A percentile compares a stretch with the other conserved stretches of the same genome.
These are phyloP conservation scores for Rosalia funebris DNA, from an alignment of 2,888 invertebrate species.

Conservation along the genomic window DNA sequence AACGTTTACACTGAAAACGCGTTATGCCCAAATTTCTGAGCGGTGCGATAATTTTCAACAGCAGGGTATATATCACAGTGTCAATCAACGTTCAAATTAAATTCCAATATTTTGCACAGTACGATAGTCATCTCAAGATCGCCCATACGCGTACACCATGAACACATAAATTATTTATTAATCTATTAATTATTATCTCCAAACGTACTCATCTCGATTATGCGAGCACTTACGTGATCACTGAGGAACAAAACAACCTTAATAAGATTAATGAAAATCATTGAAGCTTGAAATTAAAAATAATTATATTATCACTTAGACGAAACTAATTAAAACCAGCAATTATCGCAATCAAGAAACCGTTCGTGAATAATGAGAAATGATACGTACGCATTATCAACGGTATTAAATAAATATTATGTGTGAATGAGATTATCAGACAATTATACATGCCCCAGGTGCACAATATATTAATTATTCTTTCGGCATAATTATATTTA, in stretches of 20 bases:
- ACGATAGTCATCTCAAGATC: neutral
- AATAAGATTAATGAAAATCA: conserved; percentile 20
- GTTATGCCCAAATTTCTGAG: no score
- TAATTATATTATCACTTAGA: conserved; percentile 24
- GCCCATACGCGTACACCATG: neutral
- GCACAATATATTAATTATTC: conserved; percentile 9
- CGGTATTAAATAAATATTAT: conserved; percentile 28
- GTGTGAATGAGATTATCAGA: conserved; percentile 29
- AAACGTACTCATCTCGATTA: neutral
- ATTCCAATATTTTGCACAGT: no score
- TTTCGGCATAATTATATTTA: conserved; percentile 5
- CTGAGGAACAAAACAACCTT: conserved; percentile 3
- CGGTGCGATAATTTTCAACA: no score
- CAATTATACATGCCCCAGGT: conserved; percentile 30
- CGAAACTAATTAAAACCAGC: conserved; percentile 16
- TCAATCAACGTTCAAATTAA: no score
- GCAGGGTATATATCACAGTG: no score
- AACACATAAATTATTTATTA: conserved; percentile 9
- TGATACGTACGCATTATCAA: conserved; percentile 28
- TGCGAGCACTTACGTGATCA: neutral
- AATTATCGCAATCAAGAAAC: conserved; percentile 19
- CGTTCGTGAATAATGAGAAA: conserved; percentile 17
- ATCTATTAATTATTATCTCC: no score
- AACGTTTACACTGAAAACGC: no score
- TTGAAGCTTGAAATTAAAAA: conserved; percentile 23